A percentile compares a stretch with the other conserved stretches of the same genome.
Evolutionary conservation across 2,113 vertebrate genomes (phyloP).

Genomic region (Motacilla tschutschensis): DNA sequence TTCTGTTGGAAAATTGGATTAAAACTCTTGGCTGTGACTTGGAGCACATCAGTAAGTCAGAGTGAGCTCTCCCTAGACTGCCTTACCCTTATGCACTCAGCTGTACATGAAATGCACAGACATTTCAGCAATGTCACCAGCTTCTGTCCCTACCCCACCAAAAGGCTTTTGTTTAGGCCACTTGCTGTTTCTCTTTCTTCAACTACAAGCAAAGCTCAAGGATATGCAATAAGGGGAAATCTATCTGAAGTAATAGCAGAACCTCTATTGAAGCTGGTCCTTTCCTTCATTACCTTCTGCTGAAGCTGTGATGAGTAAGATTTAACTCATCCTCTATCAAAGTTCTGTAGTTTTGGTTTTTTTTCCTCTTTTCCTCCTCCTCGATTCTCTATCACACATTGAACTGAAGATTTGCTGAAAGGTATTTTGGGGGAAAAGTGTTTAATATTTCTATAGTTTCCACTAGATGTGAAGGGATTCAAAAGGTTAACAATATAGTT

Average conservation of each 20-base stretch:
- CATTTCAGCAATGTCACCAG: neutral
- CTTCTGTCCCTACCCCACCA: neutral
- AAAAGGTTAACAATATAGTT: neutral
- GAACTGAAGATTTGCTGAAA: neutral
- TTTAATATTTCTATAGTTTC: neutral
- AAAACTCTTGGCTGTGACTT: neutral
- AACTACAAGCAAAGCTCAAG: neutral
- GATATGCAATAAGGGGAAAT: neutral
- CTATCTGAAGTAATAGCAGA: neutral
- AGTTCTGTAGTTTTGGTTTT: neutral
- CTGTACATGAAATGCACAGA: neutral
- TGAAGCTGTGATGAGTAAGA: neutral
- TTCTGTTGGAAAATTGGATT: neutral
- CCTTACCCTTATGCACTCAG: neutral
- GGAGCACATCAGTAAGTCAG: neutral
- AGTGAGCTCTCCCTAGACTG: neutral
- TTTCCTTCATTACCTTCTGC: neutral
- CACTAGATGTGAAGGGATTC: neutral
- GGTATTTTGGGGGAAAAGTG: neutral
- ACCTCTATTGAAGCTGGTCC: neutral
- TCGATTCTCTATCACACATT: neutral
- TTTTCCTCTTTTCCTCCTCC: accelerated
- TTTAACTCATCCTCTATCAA: accelerated
- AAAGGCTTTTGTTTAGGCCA: neutral
- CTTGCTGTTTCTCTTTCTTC: neutral